Conservation (phyloP, 2,113 vertebrate genomes). For the Trichomycterus rosablanca region DNA sequence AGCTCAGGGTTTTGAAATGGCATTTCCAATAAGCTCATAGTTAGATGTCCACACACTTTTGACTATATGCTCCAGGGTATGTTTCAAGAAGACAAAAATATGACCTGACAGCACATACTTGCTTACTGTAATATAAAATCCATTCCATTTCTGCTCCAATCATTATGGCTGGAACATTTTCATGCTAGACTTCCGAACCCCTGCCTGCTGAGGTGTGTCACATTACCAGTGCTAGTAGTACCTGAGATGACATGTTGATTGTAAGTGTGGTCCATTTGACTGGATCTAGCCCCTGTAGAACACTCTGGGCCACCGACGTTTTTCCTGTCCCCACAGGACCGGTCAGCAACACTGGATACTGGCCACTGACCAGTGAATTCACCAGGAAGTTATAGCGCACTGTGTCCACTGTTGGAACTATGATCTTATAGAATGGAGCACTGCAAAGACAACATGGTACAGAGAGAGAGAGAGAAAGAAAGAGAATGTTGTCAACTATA, state of each 20-base stretch:
- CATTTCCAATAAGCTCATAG: no score
- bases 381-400: slow-evolving; percentile 81
- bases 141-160: no score
- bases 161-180: no score
- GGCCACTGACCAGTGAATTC: slow-evolving; percentile 67
- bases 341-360: slow-evolving; percentile 75
- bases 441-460: slow-evolving; percentile 51
- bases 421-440: slow-evolving; percentile 81
- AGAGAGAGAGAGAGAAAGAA: background rate
- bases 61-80: no score
- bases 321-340: slow-evolving; percentile 83
- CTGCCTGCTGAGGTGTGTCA: no score
- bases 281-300: slow-evolving; percentile 71
- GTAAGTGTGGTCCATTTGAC: slow-evolving; percentile 72
- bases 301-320: slow-evolving; percentile 78
- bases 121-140: no score
- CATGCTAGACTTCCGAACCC: no score
- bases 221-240: no score
- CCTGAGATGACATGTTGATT: slow-evolving; percentile 89
- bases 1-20: no score
- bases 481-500: background rate
- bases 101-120: no score
- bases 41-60: no score
- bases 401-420: slow-evolving; percentile 84
- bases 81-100: no score